These are phyloP conservation scores for Smutsia temminckii DNA, from an alignment of 2,797 vertebrate genomes.

Conservation along the genomic window DNA sequence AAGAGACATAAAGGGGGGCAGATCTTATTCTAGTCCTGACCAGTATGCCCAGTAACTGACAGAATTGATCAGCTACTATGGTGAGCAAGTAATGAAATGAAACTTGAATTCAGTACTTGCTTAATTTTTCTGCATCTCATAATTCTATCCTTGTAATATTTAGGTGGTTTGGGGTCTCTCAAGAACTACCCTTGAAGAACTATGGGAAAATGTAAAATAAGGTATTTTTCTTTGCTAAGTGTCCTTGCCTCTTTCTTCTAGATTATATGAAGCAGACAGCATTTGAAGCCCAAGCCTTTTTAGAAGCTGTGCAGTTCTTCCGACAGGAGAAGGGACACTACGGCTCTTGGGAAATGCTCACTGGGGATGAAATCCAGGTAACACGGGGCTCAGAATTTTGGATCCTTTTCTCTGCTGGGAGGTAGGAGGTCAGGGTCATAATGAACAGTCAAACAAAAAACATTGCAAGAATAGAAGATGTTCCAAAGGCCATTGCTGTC, in stretches of 20 bases:
- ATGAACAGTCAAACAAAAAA: background rate
- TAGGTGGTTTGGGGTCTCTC: background rate
- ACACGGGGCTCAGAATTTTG: background rate
- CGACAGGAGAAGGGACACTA: slow-evolving; percentile 91
- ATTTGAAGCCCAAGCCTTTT: slow-evolving; percentile 91
- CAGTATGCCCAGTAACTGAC: background rate
- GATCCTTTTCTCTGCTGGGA: background rate
- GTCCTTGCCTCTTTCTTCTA: slow-evolving; percentile 74
- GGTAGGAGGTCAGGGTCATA: background rate
- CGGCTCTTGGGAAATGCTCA: slow-evolving; percentile 91
- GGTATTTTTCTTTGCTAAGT: slow-evolving; percentile 34
- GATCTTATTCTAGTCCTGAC: background rate
- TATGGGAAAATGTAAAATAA: background rate
- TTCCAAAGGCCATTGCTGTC: background rate
- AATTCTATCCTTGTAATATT: background rate
- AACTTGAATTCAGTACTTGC: background rate
- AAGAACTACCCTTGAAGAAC: background rate
- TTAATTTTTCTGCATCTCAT: background rate
- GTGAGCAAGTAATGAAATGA: background rate
- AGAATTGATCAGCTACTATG: background rate
- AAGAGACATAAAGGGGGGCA: background rate
- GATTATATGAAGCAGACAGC: slow-evolving; percentile 93
- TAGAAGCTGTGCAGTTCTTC: slow-evolving; percentile 93
- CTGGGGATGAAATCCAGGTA: slow-evolving; percentile 92
- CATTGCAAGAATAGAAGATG: background rate